phyloP scores from a whole-genome alignment of 2,797 vertebrate genomes.

The Hipposideros larvatus region DNA sequence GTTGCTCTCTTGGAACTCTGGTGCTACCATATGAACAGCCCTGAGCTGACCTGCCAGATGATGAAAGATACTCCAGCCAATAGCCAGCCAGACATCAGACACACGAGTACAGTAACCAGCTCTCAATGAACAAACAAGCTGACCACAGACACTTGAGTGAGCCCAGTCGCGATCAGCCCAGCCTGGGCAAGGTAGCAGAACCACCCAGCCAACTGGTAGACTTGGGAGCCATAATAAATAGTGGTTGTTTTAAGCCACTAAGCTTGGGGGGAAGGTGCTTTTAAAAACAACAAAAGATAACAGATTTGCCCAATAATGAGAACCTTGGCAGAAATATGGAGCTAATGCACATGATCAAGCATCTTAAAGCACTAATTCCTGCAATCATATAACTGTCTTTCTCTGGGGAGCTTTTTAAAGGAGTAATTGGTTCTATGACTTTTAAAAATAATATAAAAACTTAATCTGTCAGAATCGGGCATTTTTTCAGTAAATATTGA shows the following conservation, averaged over 20 bases:
- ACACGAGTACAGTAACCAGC: not conserved
- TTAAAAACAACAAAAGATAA: not conserved
- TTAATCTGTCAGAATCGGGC: not conserved
- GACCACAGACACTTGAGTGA: not conserved
- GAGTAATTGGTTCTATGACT: not conserved
- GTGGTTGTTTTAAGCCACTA: not conserved
- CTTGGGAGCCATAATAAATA: conserved; percentile 10
- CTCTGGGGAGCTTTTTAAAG: not conserved
- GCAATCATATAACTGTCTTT: not conserved
- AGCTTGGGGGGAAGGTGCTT: not conserved
- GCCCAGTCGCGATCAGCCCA: not conserved
- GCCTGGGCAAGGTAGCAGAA: not conserved
- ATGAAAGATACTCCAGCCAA: not conserved
- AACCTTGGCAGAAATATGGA: not conserved
- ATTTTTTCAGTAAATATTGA: not conserved
- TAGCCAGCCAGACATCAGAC: not conserved
- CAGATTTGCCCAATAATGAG: not conserved
- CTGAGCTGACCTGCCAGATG: not conserved
- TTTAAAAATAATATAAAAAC: conserved; percentile 45
- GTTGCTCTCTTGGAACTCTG: not conserved
- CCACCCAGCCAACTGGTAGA: not conserved
- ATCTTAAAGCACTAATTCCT: conserved; percentile 36
- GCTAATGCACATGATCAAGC: not conserved
- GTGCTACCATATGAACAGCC: not conserved
- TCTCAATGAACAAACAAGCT: not conserved